These are phyloP conservation scores for Apodemus sylvaticus DNA, from an alignment of 2,113 vertebrate genomes.

Conservation along the genomic window DNA sequence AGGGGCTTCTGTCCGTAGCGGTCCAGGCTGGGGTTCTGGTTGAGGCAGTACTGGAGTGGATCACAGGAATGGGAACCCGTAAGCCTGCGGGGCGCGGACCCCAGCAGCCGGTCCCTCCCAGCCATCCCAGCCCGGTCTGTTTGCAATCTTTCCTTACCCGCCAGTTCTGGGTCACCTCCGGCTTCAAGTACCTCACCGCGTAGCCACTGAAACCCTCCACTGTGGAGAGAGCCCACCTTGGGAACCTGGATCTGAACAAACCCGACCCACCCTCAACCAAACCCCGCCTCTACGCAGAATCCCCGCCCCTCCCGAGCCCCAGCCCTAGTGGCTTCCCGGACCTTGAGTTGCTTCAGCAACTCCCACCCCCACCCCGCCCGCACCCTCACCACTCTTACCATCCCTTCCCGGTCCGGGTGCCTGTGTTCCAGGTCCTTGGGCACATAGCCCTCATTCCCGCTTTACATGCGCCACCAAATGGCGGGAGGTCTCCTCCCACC, in stretches of 20 bases:
- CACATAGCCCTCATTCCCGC: fast-evolving
- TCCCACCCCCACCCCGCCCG: not conserved
- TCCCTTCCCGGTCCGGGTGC: not conserved
- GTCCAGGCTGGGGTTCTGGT: slow-evolving; percentile 80
- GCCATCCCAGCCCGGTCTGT: not conserved
- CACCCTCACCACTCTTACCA: not conserved
- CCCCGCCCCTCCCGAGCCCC: not conserved
- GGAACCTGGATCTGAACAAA: fast-evolving
- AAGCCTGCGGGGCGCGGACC: not conserved
- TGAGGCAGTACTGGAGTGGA: slow-evolving; percentile 76
- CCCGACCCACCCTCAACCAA: not conserved
- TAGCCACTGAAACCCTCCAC: slow-evolving; percentile 78
- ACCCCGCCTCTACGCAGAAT: not conserved
- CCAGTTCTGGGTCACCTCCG: slow-evolving; percentile 79
- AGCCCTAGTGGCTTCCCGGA: not conserved
- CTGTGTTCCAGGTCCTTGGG: fast-evolving
- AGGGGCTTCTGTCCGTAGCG: slow-evolving; percentile 79
- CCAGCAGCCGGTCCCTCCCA: not conserved
- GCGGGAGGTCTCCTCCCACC: fast-evolving
- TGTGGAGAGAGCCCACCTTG: slow-evolving; percentile 11
- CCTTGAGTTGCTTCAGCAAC: not conserved
- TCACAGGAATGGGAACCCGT: not conserved
- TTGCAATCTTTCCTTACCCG: slow-evolving; percentile 67
- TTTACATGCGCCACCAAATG: too few relatives aligned
- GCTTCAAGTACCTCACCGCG: slow-evolving; percentile 75